phyloP scores from a whole-genome alignment of 2,797 vertebrate species.

The Cyclura pinguis region DNA sequence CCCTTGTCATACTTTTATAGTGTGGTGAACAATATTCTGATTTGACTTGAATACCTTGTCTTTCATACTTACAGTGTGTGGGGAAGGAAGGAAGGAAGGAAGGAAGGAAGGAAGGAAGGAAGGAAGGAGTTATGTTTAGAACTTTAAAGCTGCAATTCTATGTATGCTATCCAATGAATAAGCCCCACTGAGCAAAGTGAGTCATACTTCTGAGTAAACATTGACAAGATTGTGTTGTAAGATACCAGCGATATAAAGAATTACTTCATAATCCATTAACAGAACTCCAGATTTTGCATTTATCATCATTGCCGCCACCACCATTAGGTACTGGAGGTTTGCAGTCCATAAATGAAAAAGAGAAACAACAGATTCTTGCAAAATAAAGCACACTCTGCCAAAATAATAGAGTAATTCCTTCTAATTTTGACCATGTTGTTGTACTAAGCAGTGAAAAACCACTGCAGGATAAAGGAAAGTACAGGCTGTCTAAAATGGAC shows the following conservation, averaged over 20 bases:
- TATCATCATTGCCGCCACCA: not conserved
- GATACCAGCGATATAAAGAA: not conserved
- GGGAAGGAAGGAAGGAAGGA: not conserved
- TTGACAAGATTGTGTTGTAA: not conserved
- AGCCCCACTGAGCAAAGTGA: not conserved
- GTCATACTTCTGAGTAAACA: not conserved
- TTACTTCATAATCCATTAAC: not conserved
- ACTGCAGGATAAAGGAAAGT: not conserved
- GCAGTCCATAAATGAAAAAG: too few relatives aligned
- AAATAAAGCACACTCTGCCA: too few relatives aligned
- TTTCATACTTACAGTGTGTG: not conserved
- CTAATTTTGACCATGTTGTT: not conserved
- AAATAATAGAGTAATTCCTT: too few relatives aligned
- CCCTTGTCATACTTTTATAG: conserved; percentile 21
- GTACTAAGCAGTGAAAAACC: not conserved
- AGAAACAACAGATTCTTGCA: too few relatives aligned
- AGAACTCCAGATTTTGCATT: not conserved
- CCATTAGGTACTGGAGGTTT: too few relatives aligned
- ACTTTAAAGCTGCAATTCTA: not conserved
- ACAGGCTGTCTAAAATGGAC: too few relatives aligned
- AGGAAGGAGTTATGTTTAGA: not conserved
- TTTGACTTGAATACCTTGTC: not conserved
- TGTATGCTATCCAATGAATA: not conserved
- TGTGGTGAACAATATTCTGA: not conserved
- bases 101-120: too few relatives aligned